Conservation (phyloP, 2,888 invertebrate species). For the Anarsia innoxiella region DNA sequence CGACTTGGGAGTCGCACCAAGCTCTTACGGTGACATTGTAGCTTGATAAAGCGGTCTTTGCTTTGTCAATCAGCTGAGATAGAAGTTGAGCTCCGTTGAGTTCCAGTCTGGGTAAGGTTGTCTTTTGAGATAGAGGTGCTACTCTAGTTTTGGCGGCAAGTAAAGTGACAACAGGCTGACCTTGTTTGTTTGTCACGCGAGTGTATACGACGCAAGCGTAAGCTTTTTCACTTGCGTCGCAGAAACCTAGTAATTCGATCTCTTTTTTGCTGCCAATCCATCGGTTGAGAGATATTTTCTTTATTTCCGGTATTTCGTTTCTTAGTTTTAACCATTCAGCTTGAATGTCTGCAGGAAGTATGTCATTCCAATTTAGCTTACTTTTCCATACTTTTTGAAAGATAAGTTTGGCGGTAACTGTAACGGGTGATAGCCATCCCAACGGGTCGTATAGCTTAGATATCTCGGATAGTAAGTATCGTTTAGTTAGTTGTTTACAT, state of each 20-base stretch:
- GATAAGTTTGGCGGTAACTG: not conserved
- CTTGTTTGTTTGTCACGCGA: not conserved
- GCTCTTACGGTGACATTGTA: not conserved
- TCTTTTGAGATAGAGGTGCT: not conserved
- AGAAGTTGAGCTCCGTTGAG: not conserved
- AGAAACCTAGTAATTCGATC: conserved; percentile 14
- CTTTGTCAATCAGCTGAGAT: not conserved
- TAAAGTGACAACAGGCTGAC: conserved; percentile 1
- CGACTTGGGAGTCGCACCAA: conserved; percentile 5
- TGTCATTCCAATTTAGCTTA: not conserved
- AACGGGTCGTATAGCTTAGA: not conserved
- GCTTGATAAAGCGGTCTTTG: not conserved
- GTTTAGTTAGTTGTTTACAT: not conserved
- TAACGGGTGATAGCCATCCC: not conserved
- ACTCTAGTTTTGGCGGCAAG: conserved; percentile 14
- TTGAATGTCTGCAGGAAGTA: not conserved
- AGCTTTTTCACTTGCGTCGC: conserved; percentile 11
- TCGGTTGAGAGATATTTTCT: not conserved
- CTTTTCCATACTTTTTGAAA: not conserved
- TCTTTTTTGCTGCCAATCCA: not conserved
- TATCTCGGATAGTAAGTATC: not conserved
- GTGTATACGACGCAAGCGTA: conserved; percentile 15
- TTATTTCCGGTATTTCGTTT: not conserved
- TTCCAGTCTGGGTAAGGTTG: not conserved
- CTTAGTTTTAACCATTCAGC: not conserved